phyloP scores from a whole-genome alignment of 92 coral and sea anemone genomes.

The Pocillopora grandis region DNA sequence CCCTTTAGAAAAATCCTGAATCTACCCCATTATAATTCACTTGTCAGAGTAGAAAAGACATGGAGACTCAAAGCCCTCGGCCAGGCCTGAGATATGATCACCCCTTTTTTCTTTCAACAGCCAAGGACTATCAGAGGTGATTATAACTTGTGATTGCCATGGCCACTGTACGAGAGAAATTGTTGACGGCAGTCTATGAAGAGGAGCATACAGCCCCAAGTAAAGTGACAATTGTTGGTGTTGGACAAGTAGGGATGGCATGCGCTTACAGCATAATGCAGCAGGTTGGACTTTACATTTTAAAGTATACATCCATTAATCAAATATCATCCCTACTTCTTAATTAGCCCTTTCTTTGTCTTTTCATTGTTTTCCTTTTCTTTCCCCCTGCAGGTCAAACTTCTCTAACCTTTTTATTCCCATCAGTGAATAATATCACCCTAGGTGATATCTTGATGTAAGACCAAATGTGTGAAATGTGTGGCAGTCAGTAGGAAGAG shows the following conservation, averaged over 20 bases:
- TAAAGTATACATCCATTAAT: no score
- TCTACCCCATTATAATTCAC: no score
- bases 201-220: background rate
- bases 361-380: background rate
- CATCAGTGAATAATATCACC: no score
- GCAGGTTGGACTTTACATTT: slow-evolving; percentile 11
- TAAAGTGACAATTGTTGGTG: slow-evolving; percentile 45
- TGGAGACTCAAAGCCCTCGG: background rate
- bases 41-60: no score
- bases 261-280: slow-evolving; percentile 57
- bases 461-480: no score
- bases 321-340: background rate
- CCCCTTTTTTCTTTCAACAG: background rate
- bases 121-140: background rate
- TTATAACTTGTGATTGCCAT: background rate
- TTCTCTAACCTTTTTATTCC: no score
- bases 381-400: background rate
- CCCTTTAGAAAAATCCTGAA: no score
- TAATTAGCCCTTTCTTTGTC: background rate
- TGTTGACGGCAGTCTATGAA: slow-evolving; percentile 7
- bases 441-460: no score
- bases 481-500: no score
- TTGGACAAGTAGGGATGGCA: slow-evolving; percentile 51
- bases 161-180: slow-evolving; percentile 22
- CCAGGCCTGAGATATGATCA: background rate